Evolutionary conservation across 1,140 invertebrate genomes (phyloP).

Genomic region (Globodera ellingtonae): DNA sequence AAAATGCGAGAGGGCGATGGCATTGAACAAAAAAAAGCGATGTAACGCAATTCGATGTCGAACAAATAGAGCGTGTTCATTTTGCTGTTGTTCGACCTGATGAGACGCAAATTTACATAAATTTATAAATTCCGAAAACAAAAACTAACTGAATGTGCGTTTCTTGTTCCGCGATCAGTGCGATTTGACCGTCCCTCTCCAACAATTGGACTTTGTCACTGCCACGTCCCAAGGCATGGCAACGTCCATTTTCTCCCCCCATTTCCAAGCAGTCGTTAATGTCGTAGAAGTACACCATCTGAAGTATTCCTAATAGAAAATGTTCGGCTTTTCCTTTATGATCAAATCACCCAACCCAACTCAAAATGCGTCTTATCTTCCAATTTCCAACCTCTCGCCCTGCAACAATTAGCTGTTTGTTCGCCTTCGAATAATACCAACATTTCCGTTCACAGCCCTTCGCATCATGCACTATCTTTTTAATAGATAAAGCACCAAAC

Average conservation of each 20-base stretch:
- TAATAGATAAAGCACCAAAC: not conserved
- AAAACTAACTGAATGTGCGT: constrained; percentile 7
- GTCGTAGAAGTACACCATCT: constrained; percentile 64
- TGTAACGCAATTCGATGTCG: constrained; percentile 57
- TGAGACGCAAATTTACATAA: not conserved
- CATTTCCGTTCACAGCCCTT: constrained; percentile 46
- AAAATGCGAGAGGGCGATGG: constrained; percentile 52
- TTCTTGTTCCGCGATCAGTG: constrained; percentile 52
- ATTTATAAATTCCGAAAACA: constrained; percentile 27
- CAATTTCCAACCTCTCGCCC: constrained; percentile 42
- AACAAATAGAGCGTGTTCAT: constrained; percentile 47
- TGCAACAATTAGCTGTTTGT: constrained; percentile 53
- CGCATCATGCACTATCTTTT: constrained; percentile 21
- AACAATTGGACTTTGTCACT: constrained; percentile 57
- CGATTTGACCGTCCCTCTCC: constrained; percentile 45
- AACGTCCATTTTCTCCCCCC: constrained; percentile 52
- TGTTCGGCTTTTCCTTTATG: too few species aligned
- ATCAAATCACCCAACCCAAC: not conserved
- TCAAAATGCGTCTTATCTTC: not conserved
- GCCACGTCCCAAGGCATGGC: constrained; percentile 51
- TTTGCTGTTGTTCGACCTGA: constrained; percentile 25
- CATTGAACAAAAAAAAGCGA: constrained; percentile 58
- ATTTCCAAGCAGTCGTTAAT: constrained; percentile 51
- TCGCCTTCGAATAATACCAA: constrained; percentile 45
- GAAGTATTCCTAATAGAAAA: constrained; percentile 8